Evolutionary conservation across 2,113 vertebrate genomes (phyloP).

Genomic region (Perognathus longimembris): DNA sequence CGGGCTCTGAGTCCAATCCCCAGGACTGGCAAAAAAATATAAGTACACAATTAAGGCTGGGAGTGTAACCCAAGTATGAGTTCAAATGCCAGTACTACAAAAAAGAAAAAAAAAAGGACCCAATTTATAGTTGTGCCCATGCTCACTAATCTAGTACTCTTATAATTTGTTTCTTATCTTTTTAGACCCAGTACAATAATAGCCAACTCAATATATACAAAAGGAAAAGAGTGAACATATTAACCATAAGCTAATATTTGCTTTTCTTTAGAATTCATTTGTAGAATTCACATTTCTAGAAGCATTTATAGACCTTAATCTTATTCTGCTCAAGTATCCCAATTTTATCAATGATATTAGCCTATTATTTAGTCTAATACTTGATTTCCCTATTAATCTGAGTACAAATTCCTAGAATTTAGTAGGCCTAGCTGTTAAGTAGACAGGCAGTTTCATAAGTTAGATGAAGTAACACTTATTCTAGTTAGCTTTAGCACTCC

Average conservation of each 20-base stretch:
- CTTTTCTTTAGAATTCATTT: constrained; percentile 34
- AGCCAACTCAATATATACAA: constrained; percentile 22
- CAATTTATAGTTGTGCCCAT: constrained; percentile 6
- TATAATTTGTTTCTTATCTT: constrained; percentile 29
- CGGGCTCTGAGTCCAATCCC: no score
- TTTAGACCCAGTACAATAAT: constrained; percentile 20
- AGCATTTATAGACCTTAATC: constrained; percentile 2
- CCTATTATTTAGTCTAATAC: neutral
- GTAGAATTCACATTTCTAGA: constrained; percentile 49
- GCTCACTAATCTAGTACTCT: constrained; percentile 21
- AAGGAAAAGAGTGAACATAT: constrained; percentile 7
- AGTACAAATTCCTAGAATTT: constrained; percentile 21
- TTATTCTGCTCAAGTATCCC: neutral
- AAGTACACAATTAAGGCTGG: no score
- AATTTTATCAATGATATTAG: constrained; percentile 20
- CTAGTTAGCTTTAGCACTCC: constrained; percentile 1
- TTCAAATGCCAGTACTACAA: no score
- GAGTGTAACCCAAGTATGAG: no score
- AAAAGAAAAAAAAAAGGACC: no score
- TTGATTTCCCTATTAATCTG: neutral
- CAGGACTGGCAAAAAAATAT: no score
- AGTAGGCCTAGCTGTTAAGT: neutral
- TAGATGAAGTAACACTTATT: neutral
- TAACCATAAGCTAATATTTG: neutral
- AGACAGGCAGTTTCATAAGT: neutral